Evolutionary conservation across 2,797 vertebrate genomes (phyloP), one percentile per base, ranked within the genome.

Genomic region (Lycodopsis pacificus): DNA sequence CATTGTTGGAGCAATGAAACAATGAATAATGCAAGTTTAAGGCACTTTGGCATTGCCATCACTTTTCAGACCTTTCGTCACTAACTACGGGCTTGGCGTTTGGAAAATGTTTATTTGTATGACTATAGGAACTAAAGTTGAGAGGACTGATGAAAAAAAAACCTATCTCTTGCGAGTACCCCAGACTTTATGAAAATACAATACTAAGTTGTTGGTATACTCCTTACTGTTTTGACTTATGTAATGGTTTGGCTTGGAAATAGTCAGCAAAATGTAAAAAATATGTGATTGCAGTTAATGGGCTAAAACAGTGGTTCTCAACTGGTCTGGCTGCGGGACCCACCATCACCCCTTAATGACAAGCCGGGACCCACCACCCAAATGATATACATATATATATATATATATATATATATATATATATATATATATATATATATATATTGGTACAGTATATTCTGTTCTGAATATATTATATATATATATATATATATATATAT

Each of bases 251-350:
- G 19, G 17, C 46, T 65, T 79, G 36, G 22, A 71, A 65, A 82
- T 69, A 30, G 11, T 66, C 34, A 36, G 27, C 20, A 30, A 54
- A 19, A 63, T 54, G 10, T 64, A 34, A 71, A 71, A 20, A 58
- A 49, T 36, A 13, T 65, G 40, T 38, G n/a, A 25, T 32, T 38
- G 17, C 8, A 62, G 36, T 65, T 61, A 64, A 63, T 63, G 53
- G 38, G 30, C 49, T 75, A 62, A 36, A 71, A 68, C 46, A 25
- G n/a, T n/a, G n/a, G n/a, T n/a, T n/a, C n/a, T n/a, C n/a, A n/a
- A n/a, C n/a, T n/a, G n/a, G n/a, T n/a, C n/a, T n/a, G n/a, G n/a
- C n/a, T n/a, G n/a, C n/a, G n/a, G n/a, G n/a, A n/a, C n/a, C n/a
- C n/a, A n/a, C n/a, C n/a, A n/a, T n/a, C n/a, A n/a, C n/a, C n/a